Percentiles rank a stretch among this genome's conserved stretches.
Evolutionary conservation across 2,113 vertebrate genomes (phyloP).

Genomic region (Bos javanicus): DNA sequence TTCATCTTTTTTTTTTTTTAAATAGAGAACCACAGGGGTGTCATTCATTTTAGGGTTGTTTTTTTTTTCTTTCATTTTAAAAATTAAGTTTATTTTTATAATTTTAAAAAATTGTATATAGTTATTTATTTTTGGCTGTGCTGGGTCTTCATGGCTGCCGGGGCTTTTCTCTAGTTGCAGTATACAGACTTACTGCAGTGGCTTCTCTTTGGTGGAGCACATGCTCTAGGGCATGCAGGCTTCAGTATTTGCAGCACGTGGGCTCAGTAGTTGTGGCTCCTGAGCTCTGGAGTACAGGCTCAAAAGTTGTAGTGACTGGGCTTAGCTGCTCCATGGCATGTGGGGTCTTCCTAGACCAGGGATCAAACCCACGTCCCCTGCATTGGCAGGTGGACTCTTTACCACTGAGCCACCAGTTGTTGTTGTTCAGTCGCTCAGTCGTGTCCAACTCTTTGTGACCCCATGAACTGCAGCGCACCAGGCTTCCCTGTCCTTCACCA

Average conservation of each 20-base stretch:
- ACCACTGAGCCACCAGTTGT: not conserved
- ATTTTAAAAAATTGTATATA: not conserved
- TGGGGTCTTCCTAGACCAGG: not conserved
- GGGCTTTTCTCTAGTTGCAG: not conserved
- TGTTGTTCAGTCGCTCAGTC: not conserved
- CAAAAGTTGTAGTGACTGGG: not conserved
- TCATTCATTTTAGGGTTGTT: not conserved
- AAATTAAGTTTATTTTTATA: not conserved
- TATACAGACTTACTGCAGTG: not conserved
- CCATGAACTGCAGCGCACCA: not conserved
- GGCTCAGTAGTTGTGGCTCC: accelerated
- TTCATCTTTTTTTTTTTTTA: not conserved
- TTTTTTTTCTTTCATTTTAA: not conserved
- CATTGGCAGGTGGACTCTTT: not conserved
- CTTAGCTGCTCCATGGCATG: not conserved
- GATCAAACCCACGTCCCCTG: not conserved
- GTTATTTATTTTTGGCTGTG: not conserved
- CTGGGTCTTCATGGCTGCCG: not conserved
- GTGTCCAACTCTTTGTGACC: not conserved
- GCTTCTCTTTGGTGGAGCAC: not conserved
- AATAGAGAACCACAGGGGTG: not conserved
- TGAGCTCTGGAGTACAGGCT: not conserved
- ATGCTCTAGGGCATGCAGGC: not conserved
- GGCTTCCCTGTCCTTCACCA: not conserved
- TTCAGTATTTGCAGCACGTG: not conserved